phyloP scores from a whole-genome alignment of 2,888 invertebrate genomes.

The Stratiomys singularior region DNA sequence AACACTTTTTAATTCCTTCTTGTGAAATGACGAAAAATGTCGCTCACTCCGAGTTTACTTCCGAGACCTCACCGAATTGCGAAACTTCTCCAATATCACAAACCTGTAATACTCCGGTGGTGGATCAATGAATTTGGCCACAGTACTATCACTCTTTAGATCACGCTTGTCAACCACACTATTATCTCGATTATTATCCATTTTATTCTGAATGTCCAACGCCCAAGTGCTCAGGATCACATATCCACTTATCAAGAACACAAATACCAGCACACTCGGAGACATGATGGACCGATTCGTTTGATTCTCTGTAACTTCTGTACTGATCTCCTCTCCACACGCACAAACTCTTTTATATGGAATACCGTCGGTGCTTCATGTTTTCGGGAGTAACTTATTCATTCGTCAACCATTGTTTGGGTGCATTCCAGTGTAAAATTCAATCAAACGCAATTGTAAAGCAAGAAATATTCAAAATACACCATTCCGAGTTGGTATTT shows the following conservation, averaged over 20 bases:
- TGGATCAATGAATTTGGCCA: constrained; percentile 47
- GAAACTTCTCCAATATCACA: constrained; percentile 4
- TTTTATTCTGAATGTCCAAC: constrained; percentile 23
- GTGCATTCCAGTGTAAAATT: constrained; percentile 46
- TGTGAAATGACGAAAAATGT: too few relatives aligned
- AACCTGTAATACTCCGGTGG: constrained; percentile 50
- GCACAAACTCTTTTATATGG: constrained; percentile 25
- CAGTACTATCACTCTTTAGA: constrained; percentile 37
- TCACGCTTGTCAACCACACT: constrained; percentile 46
- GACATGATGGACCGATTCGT: constrained; percentile 11
- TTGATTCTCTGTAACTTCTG: background rate
- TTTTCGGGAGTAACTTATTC: constrained; percentile 11
- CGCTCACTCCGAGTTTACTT: too few relatives aligned
- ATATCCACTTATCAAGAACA: constrained; percentile 13
- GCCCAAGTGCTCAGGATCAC: constrained; percentile 28
- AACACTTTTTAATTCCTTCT: too few relatives aligned
- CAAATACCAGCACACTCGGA: background rate
- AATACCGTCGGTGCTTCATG: background rate
- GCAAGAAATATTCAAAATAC: background rate
- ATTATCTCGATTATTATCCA: constrained; percentile 24
- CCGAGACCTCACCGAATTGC: too few relatives aligned
- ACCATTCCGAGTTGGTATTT: background rate
- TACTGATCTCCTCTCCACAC: constrained; percentile 17
- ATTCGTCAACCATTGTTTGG: constrained; percentile 23
- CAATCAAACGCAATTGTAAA: background rate